phyloP scores from a whole-genome alignment of 2,888 invertebrate genomes.

The Limnephilus marmoratus region DNA sequence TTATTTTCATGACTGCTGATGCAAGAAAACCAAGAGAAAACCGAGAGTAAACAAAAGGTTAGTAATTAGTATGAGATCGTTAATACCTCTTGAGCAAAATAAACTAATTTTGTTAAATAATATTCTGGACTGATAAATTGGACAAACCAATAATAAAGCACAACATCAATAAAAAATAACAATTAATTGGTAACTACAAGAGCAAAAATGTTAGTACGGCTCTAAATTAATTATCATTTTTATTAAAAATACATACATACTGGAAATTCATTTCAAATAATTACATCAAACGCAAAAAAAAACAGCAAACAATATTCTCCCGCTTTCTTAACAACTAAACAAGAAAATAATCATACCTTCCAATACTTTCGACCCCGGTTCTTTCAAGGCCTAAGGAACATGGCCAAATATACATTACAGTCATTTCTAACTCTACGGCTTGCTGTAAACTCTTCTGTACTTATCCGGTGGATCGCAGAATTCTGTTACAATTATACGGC shows the following conservation, averaged over 20 bases:
- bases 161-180: not conserved
- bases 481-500: slow-evolving; percentile 93
- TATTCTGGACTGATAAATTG: not conserved
- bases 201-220: not conserved
- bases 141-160: not conserved
- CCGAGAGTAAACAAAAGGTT: not conserved
- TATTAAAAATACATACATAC: not conserved
- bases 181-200: not conserved
- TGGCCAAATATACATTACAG: not conserved
- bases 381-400: slow-evolving; percentile 27
- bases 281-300: slow-evolving; percentile 20
- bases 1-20: not conserved
- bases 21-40: not conserved
- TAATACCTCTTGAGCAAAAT: slow-evolving; percentile 2
- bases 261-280: not conserved
- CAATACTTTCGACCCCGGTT: not conserved
- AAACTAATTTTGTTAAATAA: not conserved
- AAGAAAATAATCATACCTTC: not conserved
- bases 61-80: not conserved
- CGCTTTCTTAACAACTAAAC: not conserved
- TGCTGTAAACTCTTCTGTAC: slow-evolving; percentile 83
- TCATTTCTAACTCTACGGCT: slow-evolving; percentile 74
- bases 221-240: not conserved
- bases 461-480: slow-evolving; percentile 86
- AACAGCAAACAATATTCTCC: not conserved